phyloP scores from a whole-genome alignment of 2,797 vertebrate genomes.

The Smutsia gigantea region DNA sequence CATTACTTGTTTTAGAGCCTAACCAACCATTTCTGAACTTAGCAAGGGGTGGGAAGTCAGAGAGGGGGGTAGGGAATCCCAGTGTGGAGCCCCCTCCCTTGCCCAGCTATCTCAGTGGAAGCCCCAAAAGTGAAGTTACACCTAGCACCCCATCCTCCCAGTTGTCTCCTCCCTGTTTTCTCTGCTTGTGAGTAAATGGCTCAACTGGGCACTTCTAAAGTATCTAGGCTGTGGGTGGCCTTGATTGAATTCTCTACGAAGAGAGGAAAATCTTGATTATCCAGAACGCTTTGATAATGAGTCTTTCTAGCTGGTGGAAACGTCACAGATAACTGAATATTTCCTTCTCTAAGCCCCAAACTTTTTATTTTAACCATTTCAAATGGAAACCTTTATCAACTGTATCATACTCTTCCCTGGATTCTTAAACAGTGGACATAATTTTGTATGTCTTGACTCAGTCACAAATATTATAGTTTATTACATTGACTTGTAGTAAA shows the following conservation, averaged over 20 bases:
- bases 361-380: constrained; percentile 65
- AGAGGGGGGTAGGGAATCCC: neutral
- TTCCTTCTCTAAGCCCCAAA: constrained; percentile 30
- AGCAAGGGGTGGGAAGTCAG: neutral
- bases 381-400: constrained; percentile 47
- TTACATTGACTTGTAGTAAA: constrained; percentile 35
- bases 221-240: constrained; percentile 71
- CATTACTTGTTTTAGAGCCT: constrained; percentile 63
- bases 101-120: neutral
- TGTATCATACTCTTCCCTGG: neutral
- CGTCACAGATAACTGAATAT: constrained; percentile 57
- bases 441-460: constrained; percentile 36
- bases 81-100: no score
- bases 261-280: constrained; percentile 57
- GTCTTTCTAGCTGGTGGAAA: constrained; percentile 49
- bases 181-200: constrained; percentile 46
- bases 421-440: constrained; percentile 53
- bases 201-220: constrained; percentile 55
- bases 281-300: constrained; percentile 35
- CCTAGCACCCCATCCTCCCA: neutral
- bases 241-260: constrained; percentile 60
- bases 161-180: constrained; percentile 50
- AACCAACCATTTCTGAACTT: constrained; percentile 44
- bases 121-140: neutral
- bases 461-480: constrained; percentile 45